A percentile compares a stretch with the other conserved stretches of the same genome.
Conservation (phyloP, 2,888 invertebrate species). For the Nipponacmea schrenckii region DNA sequence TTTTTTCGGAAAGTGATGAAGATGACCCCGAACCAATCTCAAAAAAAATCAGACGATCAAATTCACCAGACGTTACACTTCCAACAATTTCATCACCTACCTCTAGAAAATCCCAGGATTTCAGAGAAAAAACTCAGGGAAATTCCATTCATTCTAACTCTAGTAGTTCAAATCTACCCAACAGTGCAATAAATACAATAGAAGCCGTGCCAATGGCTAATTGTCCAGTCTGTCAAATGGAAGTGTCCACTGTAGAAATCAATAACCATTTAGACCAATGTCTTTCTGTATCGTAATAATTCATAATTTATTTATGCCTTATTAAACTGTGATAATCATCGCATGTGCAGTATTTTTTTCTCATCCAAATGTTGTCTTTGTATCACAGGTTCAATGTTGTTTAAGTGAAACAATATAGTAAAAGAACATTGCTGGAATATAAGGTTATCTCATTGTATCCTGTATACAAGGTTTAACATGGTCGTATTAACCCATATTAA, state of each 20-base stretch:
- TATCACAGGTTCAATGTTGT: too few species aligned
- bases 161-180: not conserved
- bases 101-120: too few species aligned
- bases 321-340: too few species aligned
- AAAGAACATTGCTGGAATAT: too few species aligned
- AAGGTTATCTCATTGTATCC: too few species aligned
- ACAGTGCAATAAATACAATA: not conserved
- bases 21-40: not conserved
- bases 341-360: too few species aligned
- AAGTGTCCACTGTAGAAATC: constrained; percentile 38
- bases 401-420: too few species aligned
- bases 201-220: constrained; percentile 4
- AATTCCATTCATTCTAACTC: not conserved
- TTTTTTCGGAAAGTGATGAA: not conserved
- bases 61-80: not conserved
- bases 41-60: not conserved
- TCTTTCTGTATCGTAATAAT: constrained; percentile 21
- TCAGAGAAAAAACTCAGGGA: too few species aligned
- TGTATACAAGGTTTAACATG: too few species aligned
- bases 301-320: not conserved
- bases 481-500: too few species aligned
- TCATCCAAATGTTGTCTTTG: too few species aligned
- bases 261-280: constrained; percentile 59
- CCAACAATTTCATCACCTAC: too few species aligned
- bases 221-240: constrained; percentile 53